phyloP scores from a whole-genome alignment of 2,888 invertebrate species.

The Drosophila paramelanica region DNA sequence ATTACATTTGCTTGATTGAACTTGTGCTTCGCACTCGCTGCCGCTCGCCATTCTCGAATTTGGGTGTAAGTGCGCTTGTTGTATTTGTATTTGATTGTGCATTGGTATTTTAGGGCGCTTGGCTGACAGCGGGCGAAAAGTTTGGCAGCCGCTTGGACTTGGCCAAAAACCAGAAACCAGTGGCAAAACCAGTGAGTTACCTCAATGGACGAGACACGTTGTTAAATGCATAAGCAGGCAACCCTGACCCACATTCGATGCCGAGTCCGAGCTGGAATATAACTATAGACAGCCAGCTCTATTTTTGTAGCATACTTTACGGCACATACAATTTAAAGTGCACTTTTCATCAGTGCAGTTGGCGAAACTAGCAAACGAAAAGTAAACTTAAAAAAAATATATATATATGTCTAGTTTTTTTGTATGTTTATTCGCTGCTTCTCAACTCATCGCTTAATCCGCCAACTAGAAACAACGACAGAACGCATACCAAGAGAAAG shows the following conservation, averaged over 20 bases:
- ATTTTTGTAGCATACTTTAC: conserved; percentile 53
- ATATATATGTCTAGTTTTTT: conserved; percentile 40
- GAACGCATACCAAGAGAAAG: conserved; percentile 26
- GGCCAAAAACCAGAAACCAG: conserved; percentile 37
- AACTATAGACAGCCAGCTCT: conserved; percentile 24
- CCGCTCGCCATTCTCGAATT: neutral
- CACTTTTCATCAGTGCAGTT: conserved; percentile 48
- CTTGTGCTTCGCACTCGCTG: conserved; percentile 26
- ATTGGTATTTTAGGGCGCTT: conserved; percentile 30
- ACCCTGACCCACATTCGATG: conserved; percentile 61
- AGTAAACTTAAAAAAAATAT: conserved; percentile 42
- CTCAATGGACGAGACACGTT: conserved; percentile 45
- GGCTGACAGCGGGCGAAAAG: conserved; percentile 22
- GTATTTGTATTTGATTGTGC: conserved; percentile 22
- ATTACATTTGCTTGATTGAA: conserved; percentile 78
- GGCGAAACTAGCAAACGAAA: conserved; percentile 32
- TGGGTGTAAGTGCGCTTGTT: conserved; percentile 3
- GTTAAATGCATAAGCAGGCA: conserved; percentile 64
- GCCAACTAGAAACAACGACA: conserved; percentile 53
- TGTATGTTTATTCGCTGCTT: conserved; percentile 43
- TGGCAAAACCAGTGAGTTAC: conserved; percentile 40
- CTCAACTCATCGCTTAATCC: conserved; percentile 67
- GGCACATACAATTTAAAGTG: conserved; percentile 58
- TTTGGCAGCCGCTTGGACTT: conserved; percentile 29
- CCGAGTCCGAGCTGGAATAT: conserved; percentile 4